Base-by-base conservation (phyloP, 2,888 invertebrate species). In the Charanyca ferruginea region DNA sequence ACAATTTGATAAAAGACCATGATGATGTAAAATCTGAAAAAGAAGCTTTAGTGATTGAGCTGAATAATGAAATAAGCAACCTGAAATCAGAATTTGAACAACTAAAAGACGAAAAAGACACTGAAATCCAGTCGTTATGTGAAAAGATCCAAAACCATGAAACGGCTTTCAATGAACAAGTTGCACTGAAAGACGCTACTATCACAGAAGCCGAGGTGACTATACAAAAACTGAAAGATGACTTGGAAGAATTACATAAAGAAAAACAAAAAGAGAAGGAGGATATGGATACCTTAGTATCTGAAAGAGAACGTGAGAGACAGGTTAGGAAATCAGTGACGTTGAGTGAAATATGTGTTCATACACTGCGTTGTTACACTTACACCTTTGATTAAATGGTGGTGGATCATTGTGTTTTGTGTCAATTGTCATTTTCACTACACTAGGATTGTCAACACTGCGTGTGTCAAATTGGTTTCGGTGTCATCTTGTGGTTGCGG, bases 241-340 rank as follows among this genome's bases (percentile, higher is more conserved):
- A 91, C 71, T 78, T 93, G 61, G 83, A 82, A 55, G 86, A 89
- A 65, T 65, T 92, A 60, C 80, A 90, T 63, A 77, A 80, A 54
- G 62, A 79, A 28, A 89, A 83, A 66, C 72, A 75, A 20, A 90
- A 91, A 79, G 91, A 92, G 59, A 93, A 91, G 68, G 84, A 90
- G 83, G 85, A 90, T 47, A 70, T 89, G 80, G 85, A 86, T 44
- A 63, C 72, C 57, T 13, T 80, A 7, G 59, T 92, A 52, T 72
- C 79, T 65, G 87, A 90, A 60, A 93, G 82, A 88, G 89, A 91
- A 62, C 88, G 76, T 72, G 89, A 91, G 62, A 87, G 80, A 73
- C 91, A 95, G 94, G 94, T 95, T 88, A 90, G 94, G 88, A 78
- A 67, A 70, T 72, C 65, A 79, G 80, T 85, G 85, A 78, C 77